phyloP scores from a whole-genome alignment of 2,888 invertebrate genomes.

The Drosophila quinaria region DNA sequence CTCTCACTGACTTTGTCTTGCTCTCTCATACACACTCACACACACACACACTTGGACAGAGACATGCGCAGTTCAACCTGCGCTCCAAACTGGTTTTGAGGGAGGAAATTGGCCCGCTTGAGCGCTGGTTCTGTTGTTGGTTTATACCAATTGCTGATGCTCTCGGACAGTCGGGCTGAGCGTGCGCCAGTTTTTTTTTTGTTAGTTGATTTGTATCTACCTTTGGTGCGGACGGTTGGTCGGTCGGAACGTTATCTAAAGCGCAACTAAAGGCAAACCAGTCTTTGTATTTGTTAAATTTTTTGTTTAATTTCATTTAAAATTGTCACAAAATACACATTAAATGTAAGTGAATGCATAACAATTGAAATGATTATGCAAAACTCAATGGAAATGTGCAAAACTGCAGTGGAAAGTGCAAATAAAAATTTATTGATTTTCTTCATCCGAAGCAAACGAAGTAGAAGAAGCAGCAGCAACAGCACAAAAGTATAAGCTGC shows the following conservation, averaged over 20 bases:
- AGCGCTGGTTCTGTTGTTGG: conserved; percentile 46
- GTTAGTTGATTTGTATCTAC: conserved; percentile 81
- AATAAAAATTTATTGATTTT: conserved; percentile 73
- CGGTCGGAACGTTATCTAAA: conserved; percentile 72
- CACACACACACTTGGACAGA: conserved; percentile 14
- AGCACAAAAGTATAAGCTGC: conserved; percentile 71
- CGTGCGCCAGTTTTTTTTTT: conserved; percentile 69
- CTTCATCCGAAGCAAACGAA: conserved; percentile 55
- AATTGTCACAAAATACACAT: conserved; percentile 43
- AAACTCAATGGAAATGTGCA: conserved; percentile 35
- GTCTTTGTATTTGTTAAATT: conserved; percentile 59
- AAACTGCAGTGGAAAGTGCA: conserved; percentile 66
- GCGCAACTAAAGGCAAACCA: conserved; percentile 67
- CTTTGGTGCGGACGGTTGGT: conserved; percentile 81
- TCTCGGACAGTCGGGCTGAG: conserved; percentile 65
- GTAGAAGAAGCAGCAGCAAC: conserved; percentile 60
- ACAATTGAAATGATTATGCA: conserved; percentile 17
- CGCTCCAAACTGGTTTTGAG: conserved; percentile 81
- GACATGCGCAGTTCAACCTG: conserved; percentile 77
- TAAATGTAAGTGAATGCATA: conserved; percentile 61
- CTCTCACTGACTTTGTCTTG: conserved; percentile 22
- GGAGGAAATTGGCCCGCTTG: conserved; percentile 75
- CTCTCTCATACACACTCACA: background rate
- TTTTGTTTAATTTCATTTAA: conserved; percentile 49
- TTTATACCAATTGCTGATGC: conserved; percentile 64